Conservation (phyloP, 2,113 vertebrate species). For the Coptodon bakossiorum region DNA sequence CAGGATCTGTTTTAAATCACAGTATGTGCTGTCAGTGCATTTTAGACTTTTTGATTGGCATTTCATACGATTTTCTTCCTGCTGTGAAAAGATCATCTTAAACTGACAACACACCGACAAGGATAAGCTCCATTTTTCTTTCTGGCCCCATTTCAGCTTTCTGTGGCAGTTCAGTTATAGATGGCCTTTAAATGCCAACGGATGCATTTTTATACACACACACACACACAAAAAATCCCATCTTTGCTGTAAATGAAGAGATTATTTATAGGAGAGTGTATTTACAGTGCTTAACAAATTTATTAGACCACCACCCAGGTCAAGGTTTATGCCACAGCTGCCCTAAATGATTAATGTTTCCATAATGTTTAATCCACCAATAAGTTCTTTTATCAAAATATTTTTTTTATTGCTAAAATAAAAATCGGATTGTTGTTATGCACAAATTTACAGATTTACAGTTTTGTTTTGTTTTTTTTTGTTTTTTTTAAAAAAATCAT, state of each 20-base stretch:
- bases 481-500: accelerated
- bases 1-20: background rate
- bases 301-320: background rate
- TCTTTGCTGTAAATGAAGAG: background rate
- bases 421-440: background rate
- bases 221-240: background rate
- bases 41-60: background rate
- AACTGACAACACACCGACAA: background rate
- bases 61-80: background rate
- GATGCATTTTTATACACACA: background rate
- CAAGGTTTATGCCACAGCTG: background rate
- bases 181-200: background rate
- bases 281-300: background rate
- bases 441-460: background rate
- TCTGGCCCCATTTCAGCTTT: background rate
- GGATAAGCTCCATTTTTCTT: background rate
- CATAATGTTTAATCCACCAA: background rate
- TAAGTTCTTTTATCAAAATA: background rate
- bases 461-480: background rate
- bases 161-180: background rate
- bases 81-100: background rate
- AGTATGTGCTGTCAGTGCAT: background rate
- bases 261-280: background rate
- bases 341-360: background rate
- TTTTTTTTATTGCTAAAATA: background rate